Conservation (phyloP, 2,797 vertebrate genomes). For the Sandelia bainsii region DNA sequence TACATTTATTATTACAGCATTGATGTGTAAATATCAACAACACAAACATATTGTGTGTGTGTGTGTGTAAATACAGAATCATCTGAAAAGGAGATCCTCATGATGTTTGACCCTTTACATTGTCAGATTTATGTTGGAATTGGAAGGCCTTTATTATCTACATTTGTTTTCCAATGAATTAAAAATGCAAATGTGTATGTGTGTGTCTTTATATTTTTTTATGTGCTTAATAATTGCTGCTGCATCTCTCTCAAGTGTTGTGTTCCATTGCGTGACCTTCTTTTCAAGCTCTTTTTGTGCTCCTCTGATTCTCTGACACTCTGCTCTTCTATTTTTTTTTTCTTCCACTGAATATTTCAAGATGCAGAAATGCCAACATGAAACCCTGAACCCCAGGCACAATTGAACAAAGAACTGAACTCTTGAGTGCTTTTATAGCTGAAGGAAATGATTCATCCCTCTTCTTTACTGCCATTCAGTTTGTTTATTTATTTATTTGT, state of each 20-base stretch:
- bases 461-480: slow-evolving; percentile 44
- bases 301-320: slow-evolving; percentile 21
- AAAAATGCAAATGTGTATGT: slow-evolving; percentile 61
- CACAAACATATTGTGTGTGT: slow-evolving; percentile 12
- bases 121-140: slow-evolving; percentile 45
- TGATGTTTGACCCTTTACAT: slow-evolving; percentile 43
- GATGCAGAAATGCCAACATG: slow-evolving; percentile 46
- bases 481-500: slow-evolving; percentile 45
- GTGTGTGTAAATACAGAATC: slow-evolving; percentile 23
- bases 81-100: slow-evolving; percentile 16
- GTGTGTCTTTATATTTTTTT: slow-evolving; percentile 4
- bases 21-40: slow-evolving; percentile 49
- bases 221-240: slow-evolving; percentile 9
- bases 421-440: slow-evolving; percentile 78
- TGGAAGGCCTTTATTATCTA: slow-evolving; percentile 51
- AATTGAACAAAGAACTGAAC: slow-evolving; percentile 64
- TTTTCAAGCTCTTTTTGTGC: slow-evolving; percentile 42
- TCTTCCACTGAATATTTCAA: slow-evolving; percentile 73
- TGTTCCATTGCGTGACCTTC: slow-evolving; percentile 47
- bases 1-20: slow-evolving; percentile 34
- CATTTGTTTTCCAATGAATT: slow-evolving; percentile 75
- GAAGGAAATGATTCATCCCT: slow-evolving; percentile 66
- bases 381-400: slow-evolving; percentile 66
- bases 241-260: slow-evolving; percentile 11
- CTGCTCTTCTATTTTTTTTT: slow-evolving; percentile 42